Conservation (phyloP, 1,140 invertebrate species). For the Agrypnia vestita region DNA sequence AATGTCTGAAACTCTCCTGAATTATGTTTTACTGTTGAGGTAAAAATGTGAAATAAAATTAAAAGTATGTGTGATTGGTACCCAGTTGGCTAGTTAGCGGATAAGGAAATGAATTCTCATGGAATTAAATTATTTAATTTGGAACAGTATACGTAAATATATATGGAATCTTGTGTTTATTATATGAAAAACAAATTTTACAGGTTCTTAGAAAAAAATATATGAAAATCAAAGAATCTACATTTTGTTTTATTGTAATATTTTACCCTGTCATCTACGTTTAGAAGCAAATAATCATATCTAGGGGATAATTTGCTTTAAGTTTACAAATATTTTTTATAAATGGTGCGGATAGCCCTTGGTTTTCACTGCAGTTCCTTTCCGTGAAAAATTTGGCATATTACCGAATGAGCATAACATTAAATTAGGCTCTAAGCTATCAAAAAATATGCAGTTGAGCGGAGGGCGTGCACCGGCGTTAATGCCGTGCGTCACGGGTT, state of each 20-base stretch:
- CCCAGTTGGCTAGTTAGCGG: slow-evolving; percentile 26
- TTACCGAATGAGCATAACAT: no score
- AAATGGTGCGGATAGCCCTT: no score
- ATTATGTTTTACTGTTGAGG: slow-evolving; percentile 25
- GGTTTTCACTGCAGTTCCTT: no score
- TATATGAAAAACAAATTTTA: slow-evolving; percentile 59
- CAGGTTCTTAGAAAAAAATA: slow-evolving; percentile 61
- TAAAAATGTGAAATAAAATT: slow-evolving; percentile 18
- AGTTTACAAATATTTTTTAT: no score
- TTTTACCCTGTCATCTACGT: background rate
- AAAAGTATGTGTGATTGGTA: slow-evolving; percentile 21
- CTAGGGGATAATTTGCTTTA: no score
- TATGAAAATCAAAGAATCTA: slow-evolving; percentile 50
- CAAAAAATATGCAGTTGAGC: no score
- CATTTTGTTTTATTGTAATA: slow-evolving; percentile 31
- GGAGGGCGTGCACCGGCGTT: no score
- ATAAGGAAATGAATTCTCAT: slow-evolving; percentile 41
- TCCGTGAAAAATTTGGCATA: no score
- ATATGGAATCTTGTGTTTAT: slow-evolving; percentile 56
- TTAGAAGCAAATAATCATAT: no score
- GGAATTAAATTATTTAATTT: slow-evolving; percentile 54
- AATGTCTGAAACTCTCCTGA: background rate
- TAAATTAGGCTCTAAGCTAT: no score
- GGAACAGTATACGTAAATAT: slow-evolving; percentile 60
- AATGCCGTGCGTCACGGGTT: no score